Evolutionary conservation across 2,113 vertebrate species (phyloP), one percentile per base, ranked within the genome.

Genomic region (Rhinichthys klamathensis): DNA sequence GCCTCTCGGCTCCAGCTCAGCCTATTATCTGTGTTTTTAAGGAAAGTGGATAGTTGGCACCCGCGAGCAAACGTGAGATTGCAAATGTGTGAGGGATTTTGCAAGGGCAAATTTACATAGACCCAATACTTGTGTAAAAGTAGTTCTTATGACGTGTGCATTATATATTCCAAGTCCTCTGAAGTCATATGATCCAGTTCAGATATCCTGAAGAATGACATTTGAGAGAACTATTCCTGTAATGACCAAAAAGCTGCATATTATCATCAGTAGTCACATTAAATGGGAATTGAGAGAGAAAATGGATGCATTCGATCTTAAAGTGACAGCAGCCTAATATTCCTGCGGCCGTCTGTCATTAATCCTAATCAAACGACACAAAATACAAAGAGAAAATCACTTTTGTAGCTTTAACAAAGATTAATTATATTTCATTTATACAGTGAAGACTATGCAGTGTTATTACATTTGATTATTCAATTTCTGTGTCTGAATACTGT

Each of bases 1-100:
- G 74, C n/a, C 61, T 78, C 73, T 76, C 49, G 23, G 38, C 70
- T 73, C 70, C 6, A 30, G 73, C 73, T 75, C 73, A 75, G 16
- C n/a, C 16, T 86, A 18, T 60, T 61, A 41, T 76, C 54, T 84
- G 1, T 72, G 32, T 51, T 16, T 74, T 38, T 75, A 27, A 63
- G 58, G 56, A 23, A 56, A 77, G 27, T 77, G 75, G 51, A 56
- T 77, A 41, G 12, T 27, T 46, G 38, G 70, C 35, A 46, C n/a
- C n/a, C 70, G n/a, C n/a, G 5, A 44, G 69, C 70, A 44, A 44
- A 38, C 30, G 30, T 35, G 54, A 56, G 54, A 21, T 21, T 21
- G 54, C n/a, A 27, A n/a, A 61, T 12, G 60, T 61, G 60, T 61
- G 38, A 73, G 69, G 67, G 67, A 38, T 32, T 16, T 65, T 32